Base-by-base conservation (phyloP, 2,797 vertebrate genomes). In the Oreortyx pictus region DNA sequence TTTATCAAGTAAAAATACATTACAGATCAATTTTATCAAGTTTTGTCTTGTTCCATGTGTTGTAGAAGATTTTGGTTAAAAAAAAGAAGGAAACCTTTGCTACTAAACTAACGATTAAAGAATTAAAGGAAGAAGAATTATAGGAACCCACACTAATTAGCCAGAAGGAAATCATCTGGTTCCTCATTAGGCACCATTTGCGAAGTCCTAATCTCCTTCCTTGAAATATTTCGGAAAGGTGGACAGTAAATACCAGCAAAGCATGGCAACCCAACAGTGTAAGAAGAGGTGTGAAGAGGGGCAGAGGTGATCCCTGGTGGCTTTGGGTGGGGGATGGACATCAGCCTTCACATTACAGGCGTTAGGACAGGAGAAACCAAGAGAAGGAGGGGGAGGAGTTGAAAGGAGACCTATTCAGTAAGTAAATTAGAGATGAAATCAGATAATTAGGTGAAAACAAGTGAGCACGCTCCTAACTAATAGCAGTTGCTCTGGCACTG, bases 1-100 rank as follows among this genome's bases (percentile, higher is more conserved):
- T 93, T 95, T 73, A 59, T 87, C 54, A 19, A 90, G 82, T 94
- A 70, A 88, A 87, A 95, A 81, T 87, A 80, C 49, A 64, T 74
- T 86, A 23, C 5, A 71, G 90, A 82, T 89, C 86, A 62, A 46
- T 93, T 87, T 81, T 93, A 94, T 93, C 0, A n/a, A 94, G 92
- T 94, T 29, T 0, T 88, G 1, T 72, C 17, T 78, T 89, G 74
- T 68, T 23, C 83, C 33, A 7, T 39, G 62, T 90, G 59, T 80
- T 92, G 81, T 47, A 70, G 62, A 68, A 20, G 49, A 73, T 49
- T 72, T 39, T 4, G 35, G 81, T 76, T 14, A 41, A 41, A 41
- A 4, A 19, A 22, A 22, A 47, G 52, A 78, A 39, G 10, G 11
- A 25, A 88, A 46, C 3, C 29, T 82, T 86, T n/a, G 49, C 22